Evolutionary conservation across 2,113 vertebrate species (phyloP).

Genomic region (Ceuthmochares aereus): DNA sequence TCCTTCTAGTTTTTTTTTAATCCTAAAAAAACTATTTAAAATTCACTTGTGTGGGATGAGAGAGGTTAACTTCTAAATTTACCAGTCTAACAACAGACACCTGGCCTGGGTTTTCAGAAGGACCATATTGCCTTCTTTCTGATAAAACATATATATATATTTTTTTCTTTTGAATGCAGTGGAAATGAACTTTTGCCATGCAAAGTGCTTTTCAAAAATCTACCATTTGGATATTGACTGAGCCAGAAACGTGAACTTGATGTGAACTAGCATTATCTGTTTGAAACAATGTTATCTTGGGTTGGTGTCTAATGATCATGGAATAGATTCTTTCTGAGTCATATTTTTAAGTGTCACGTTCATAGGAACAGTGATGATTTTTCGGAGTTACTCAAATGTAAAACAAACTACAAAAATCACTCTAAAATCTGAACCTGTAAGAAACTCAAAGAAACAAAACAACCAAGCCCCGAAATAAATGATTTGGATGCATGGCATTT

Average conservation of each 20-base stretch:
- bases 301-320: background rate
- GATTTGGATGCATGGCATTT: background rate
- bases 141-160: too few species aligned
- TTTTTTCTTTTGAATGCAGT: background rate
- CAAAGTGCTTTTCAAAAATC: background rate
- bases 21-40: background rate
- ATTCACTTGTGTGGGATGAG: accelerated
- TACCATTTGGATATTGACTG: background rate
- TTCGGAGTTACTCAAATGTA: background rate
- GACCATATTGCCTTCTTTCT: background rate
- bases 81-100: background rate
- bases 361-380: background rate
- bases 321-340: background rate
- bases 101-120: background rate
- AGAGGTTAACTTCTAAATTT: background rate
- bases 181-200: background rate
- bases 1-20: background rate
- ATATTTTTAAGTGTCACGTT: background rate
- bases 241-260: background rate
- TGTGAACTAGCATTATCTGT: background rate
- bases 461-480: background rate
- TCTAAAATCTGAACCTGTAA: background rate
- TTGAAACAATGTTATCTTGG: background rate
- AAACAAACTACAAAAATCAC: background rate
- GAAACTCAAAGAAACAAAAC: background rate